Base-by-base conservation (phyloP, 2,888 invertebrate species). In the Hirtodrosophila cameraria region DNA sequence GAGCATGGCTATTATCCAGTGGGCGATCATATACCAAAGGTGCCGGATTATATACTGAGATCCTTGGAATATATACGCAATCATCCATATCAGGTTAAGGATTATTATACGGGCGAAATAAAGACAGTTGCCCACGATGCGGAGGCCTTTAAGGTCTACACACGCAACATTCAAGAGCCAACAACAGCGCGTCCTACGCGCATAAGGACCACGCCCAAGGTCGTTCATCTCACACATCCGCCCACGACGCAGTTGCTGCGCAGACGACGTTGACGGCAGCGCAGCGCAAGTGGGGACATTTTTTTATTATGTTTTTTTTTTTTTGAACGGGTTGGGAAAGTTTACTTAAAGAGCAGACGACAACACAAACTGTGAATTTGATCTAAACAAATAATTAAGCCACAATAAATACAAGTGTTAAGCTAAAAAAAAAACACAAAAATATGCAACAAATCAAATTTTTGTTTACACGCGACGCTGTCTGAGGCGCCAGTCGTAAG, bases 1-100 rank as follows among this genome's bases (percentile, higher is more conserved):
- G 89, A 88, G 30, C 83, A 57, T 16, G 88, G 88, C 12, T 88
- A 88, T 35, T 88, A 88, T 76, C 78, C 88, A 1, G 74, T 83
- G 0, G 88, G 88, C 16, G 84, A 88, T 57, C 88, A 88, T 41
- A 86, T 88, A 54, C 89, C 89, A 36, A 76, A 88, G 57, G 77
- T 77, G 9, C 88, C 88, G 3, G 88, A 88, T 50, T 88, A 88
- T 23, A 87, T 88, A 15, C 25, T 86, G 6, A 77, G 82, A 11
- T 45, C 89, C 1, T 42, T 88, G 62, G 88, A 86, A 33, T 88
- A 88, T 23, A 88, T 88, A 33, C 79, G 88, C n/a, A 73, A 74
- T 13, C 88, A 88, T 82, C 88, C 88, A 6, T 88, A 82, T 30
- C 49, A 88, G 38, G 66, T 88, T 16, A 76, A 61, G 57, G 81